phyloP scores from a whole-genome alignment of 2,113 vertebrate genomes.

The Dissostichus mawsoni region DNA sequence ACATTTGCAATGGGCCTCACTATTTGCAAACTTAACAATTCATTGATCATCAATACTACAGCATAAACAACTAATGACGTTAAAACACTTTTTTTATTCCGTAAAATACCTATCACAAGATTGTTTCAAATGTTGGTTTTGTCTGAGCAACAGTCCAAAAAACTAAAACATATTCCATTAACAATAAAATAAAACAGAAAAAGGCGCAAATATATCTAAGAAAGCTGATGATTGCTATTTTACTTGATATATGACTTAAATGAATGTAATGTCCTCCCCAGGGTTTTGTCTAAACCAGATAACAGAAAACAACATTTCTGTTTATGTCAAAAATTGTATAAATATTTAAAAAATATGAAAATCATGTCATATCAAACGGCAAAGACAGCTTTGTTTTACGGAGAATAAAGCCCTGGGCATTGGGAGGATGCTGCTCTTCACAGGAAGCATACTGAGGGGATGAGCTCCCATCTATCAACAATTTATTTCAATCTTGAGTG shows the following conservation, averaged over 20 bases:
- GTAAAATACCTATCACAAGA: neutral
- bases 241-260: constrained; percentile 6
- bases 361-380: too few species aligned
- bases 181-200: too few species aligned
- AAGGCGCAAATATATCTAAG: neutral
- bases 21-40: neutral
- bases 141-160: neutral
- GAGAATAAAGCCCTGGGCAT: constrained; percentile 33
- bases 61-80: neutral
- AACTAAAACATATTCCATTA: neutral
- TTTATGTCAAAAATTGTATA: too few species aligned
- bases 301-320: too few species aligned
- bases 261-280: neutral
- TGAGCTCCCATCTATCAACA: constrained; percentile 76
- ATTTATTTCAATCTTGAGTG: constrained; percentile 75
- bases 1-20: neutral
- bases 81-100: too few species aligned
- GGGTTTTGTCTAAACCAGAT: too few species aligned
- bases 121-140: neutral
- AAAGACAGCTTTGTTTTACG: too few species aligned
- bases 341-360: too few species aligned
- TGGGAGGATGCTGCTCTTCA: constrained; percentile 64
- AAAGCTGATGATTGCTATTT: neutral
- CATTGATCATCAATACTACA: neutral
- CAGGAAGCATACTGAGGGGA: constrained; percentile 40